Base-by-base conservation (phyloP, 2,113 vertebrate genomes). In the Hepsetus odoe region DNA sequence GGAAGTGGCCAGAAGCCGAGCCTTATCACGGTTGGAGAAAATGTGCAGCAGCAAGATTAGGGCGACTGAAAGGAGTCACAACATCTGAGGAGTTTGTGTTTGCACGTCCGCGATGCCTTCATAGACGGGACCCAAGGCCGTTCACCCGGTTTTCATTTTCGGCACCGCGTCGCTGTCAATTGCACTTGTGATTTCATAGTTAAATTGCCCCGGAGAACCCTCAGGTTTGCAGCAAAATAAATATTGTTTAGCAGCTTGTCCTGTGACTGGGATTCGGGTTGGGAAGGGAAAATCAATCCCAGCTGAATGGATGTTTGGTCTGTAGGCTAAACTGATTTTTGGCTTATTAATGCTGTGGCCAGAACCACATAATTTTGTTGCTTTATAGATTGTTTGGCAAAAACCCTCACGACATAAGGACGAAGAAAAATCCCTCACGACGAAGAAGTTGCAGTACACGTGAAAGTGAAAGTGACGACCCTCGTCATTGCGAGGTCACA, bases 11-110 rank as follows among this genome's bases (percentile, higher is more conserved):
- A 51, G 12, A 38, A 26, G 14, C 53, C 53, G 33, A 18, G 22
- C n/a, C 61, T 76, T 75, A 75, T 75, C 61, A 9, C 20, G 13
- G 32, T 1, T 28, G 33, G 22, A 76, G 61, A 28, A 76, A 66
- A 76, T 76, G 74, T 76, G 74, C 74, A 76, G 74, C 62, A 4
- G 33, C 4, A 14, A 76, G 74, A 76, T 76, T 76, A 76, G 62
- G 62, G 20, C 16, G 61, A 55, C 58, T 40, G 62, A 76, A 67
- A 55, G 49, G 14, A 53, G 44, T 38, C 9, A 40, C 12, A 35
- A 58, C 38, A 10, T 61, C 14, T 26, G 73, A 70, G 16, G 67
- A 30, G 44, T 20, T 26, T 32, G 11, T n/a, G 67, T 51, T 42
- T n/a, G 32, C 33, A 38, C 38, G 30, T 40, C 55, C 44, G 5